Conservation (phyloP, 2,888 invertebrate species). For the Phyllotreta cruciferae region DNA sequence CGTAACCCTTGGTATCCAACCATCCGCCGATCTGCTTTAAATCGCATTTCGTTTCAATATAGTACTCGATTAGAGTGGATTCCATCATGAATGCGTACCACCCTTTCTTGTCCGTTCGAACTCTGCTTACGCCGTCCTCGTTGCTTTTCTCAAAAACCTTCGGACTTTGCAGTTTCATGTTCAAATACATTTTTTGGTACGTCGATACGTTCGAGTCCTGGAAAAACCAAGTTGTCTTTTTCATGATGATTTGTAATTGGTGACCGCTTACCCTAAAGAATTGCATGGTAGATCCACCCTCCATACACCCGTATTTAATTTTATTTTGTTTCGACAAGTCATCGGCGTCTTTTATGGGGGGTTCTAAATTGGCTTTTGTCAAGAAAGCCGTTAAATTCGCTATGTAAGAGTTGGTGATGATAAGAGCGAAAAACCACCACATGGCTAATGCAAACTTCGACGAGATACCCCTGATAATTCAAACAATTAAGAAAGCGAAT, state of each 20-base stretch:
- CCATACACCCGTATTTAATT: slow-evolving; percentile 89
- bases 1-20: slow-evolving; percentile 91
- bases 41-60: slow-evolving; percentile 83
- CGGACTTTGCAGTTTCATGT: slow-evolving; percentile 81
- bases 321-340: slow-evolving; percentile 93
- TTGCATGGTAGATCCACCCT: slow-evolving; percentile 85
- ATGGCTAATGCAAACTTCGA: slow-evolving; percentile 87
- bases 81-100: slow-evolving; percentile 96
- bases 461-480: slow-evolving; percentile 75
- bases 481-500: not conserved
- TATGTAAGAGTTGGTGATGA: slow-evolving; percentile 92
- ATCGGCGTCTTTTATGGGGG: slow-evolving; percentile 88
- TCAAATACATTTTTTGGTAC: slow-evolving; percentile 50
- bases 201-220: slow-evolving; percentile 63
- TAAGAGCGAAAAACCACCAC: slow-evolving; percentile 92
- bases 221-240: slow-evolving; percentile 70
- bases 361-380: slow-evolving; percentile 86
- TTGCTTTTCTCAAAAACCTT: slow-evolving; percentile 84
- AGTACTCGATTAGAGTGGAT: slow-evolving; percentile 93
- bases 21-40: slow-evolving; percentile 81
- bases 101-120: slow-evolving; percentile 77
- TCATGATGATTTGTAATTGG: slow-evolving; percentile 54
- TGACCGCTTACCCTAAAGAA: slow-evolving; percentile 74
- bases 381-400: slow-evolving; percentile 94
- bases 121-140: slow-evolving; percentile 85